Evolutionary conservation across 2,888 invertebrate genomes (phyloP).

Genomic region (Tiphia femorata): DNA sequence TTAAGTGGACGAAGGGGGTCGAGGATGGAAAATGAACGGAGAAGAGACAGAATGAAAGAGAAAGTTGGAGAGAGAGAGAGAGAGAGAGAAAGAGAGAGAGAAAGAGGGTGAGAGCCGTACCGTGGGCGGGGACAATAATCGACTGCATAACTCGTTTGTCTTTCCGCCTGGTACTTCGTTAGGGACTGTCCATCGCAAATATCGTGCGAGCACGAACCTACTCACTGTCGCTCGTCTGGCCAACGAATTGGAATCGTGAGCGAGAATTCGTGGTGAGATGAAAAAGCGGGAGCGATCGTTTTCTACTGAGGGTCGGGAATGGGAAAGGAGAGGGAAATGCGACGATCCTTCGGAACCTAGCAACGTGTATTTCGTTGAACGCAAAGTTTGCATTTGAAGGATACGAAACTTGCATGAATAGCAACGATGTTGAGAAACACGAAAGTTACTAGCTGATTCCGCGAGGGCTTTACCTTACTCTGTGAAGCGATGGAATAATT

Average conservation of each 20-base stretch:
- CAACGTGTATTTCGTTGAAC: too few relatives aligned
- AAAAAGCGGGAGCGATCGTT: too few relatives aligned
- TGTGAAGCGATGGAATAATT: too few relatives aligned
- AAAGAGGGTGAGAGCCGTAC: conserved; percentile 15
- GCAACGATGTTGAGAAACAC: too few relatives aligned
- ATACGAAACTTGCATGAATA: too few relatives aligned
- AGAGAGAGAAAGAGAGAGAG: conserved; percentile 13
- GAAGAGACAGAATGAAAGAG: background rate
- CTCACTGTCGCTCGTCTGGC: conserved; percentile 41
- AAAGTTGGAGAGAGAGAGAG: conserved; percentile 3
- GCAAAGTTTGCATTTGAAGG: too few relatives aligned
- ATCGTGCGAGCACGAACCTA: conserved; percentile 42
- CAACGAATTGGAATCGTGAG: conserved; percentile 44
- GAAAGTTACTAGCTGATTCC: too few relatives aligned
- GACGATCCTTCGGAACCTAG: too few relatives aligned
- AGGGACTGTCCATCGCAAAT: conserved; percentile 47
- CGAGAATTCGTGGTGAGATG: conserved; percentile 31
- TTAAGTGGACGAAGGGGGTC: background rate
- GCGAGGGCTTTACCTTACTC: too few relatives aligned
- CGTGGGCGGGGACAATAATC: conserved; percentile 50
- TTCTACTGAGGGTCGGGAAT: background rate
- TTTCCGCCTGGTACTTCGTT: conserved; percentile 43
- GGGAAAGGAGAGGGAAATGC: background rate
- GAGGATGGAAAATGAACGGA: background rate
- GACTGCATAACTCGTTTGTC: conserved; percentile 50